These are phyloP conservation scores for Hyphantria cunea DNA, from an alignment of 1,140 invertebrate genomes.

Conservation along the genomic window DNA sequence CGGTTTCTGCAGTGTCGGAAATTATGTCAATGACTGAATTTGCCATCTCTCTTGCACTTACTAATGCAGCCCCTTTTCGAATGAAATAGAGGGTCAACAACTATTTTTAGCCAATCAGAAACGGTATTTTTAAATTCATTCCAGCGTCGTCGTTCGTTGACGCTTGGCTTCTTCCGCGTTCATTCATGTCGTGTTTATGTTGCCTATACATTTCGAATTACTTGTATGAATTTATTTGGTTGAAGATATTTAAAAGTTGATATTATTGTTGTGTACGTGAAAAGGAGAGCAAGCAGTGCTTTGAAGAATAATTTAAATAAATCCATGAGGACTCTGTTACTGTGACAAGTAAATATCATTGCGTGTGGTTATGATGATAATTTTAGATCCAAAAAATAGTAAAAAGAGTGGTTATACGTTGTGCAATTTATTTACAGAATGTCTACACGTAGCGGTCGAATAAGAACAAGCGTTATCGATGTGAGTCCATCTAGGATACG, in stretches of 20 bases:
- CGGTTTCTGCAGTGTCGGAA: not conserved
- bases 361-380: slow-evolving; percentile 55
- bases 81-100: slow-evolving; percentile 28
- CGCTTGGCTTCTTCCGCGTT: slow-evolving; percentile 54
- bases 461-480: slow-evolving; percentile 56
- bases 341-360: slow-evolving; percentile 43
- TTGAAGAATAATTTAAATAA: no score
- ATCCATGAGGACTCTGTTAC: slow-evolving; percentile 28
- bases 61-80: no score
- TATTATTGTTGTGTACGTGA: slow-evolving; percentile 1
- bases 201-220: slow-evolving; percentile 17
- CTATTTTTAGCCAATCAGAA: slow-evolving; percentile 65
- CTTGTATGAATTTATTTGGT: slow-evolving; percentile 25
- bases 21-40: not conserved
- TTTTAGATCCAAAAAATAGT: slow-evolving; percentile 46
- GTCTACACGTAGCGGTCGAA: slow-evolving; percentile 70
- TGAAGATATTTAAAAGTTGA: slow-evolving; percentile 7
- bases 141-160: slow-evolving; percentile 58
- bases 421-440: slow-evolving; percentile 52
- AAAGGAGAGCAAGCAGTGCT: slow-evolving; percentile 6
- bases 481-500: slow-evolving; percentile 57
- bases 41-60: no score
- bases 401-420: slow-evolving; percentile 28
- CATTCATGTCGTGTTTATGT: slow-evolving; percentile 31
- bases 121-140: slow-evolving; percentile 61